phyloP scores from a whole-genome alignment of 2,797 vertebrate genomes.

The Chiloscyllium punctatum region DNA sequence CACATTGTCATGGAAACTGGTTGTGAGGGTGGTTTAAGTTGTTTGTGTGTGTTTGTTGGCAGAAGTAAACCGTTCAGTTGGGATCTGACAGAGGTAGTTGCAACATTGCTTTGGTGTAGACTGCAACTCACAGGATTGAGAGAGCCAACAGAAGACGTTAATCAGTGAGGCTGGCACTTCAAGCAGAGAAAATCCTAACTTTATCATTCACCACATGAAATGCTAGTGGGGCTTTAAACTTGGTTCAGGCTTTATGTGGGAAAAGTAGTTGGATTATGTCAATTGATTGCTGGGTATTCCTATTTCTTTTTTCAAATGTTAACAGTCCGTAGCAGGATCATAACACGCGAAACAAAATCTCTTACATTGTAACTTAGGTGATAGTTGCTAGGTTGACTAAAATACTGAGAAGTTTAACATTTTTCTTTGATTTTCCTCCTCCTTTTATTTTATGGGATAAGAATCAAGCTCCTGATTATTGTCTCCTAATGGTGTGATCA shows the following conservation, averaged over 20 bases:
- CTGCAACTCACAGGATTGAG: not conserved
- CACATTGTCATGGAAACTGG: not conserved
- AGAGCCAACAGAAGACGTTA: not conserved
- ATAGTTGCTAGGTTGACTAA: not conserved
- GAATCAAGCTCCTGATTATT: not conserved
- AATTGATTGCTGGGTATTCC: not conserved
- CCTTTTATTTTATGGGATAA: not conserved
- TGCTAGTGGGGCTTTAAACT: not conserved
- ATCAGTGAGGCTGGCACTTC: not conserved
- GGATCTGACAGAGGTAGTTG: not conserved
- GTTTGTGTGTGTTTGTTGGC: not conserved
- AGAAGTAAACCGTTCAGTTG: not conserved
- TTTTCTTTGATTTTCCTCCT: not conserved
- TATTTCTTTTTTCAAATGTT: not conserved
- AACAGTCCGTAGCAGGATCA: not conserved
- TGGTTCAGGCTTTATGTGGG: not conserved
- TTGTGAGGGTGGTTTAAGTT: not conserved
- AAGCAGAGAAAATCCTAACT: not conserved
- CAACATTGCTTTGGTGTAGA: not conserved
- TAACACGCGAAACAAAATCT: not conserved
- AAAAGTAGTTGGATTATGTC: not conserved
- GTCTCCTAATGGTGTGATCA: not conserved
- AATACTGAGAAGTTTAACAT: not conserved
- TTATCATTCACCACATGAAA: not conserved
- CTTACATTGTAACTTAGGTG: not conserved